Evolutionary conservation across 2,888 invertebrate genomes (phyloP).

Genomic region (Ashinkailepas kermadecensis): DNA sequence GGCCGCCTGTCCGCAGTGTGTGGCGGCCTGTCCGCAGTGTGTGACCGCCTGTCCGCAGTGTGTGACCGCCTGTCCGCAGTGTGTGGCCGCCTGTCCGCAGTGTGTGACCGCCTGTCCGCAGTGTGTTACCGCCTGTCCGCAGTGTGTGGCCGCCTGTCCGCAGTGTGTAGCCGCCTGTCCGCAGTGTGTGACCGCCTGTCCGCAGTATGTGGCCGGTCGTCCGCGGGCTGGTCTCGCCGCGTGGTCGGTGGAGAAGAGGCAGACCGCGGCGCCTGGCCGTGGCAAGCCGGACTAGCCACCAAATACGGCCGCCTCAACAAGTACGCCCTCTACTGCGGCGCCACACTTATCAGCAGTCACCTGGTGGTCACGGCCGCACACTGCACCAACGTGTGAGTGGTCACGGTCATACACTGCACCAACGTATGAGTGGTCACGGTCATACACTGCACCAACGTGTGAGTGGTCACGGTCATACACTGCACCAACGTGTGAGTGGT

Average conservation of each 20-base stretch:
- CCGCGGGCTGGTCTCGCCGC: background rate
- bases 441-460: too few relatives aligned
- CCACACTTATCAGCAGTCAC: conserved; percentile 12
- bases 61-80: too few relatives aligned
- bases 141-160: background rate
- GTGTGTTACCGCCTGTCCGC: too few relatives aligned
- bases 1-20: too few relatives aligned
- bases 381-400: conserved; percentile 18
- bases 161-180: background rate
- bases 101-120: too few relatives aligned
- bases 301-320: background rate
- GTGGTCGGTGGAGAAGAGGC: conserved; percentile 7
- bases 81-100: too few relatives aligned
- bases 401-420: too few relatives aligned
- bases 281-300: conserved; percentile 13
- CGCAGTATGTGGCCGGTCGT: background rate
- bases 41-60: too few relatives aligned
- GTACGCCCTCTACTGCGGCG: conserved; percentile 18
- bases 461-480: too few relatives aligned
- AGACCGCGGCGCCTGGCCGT: conserved; percentile 8
- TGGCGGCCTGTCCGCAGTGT: too few relatives aligned
- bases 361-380: background rate
- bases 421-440: too few relatives aligned
- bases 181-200: background rate
- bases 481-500: too few relatives aligned